Evolutionary conservation across 2,888 invertebrate species (phyloP).

Genomic region (Alcis repandata): DNA sequence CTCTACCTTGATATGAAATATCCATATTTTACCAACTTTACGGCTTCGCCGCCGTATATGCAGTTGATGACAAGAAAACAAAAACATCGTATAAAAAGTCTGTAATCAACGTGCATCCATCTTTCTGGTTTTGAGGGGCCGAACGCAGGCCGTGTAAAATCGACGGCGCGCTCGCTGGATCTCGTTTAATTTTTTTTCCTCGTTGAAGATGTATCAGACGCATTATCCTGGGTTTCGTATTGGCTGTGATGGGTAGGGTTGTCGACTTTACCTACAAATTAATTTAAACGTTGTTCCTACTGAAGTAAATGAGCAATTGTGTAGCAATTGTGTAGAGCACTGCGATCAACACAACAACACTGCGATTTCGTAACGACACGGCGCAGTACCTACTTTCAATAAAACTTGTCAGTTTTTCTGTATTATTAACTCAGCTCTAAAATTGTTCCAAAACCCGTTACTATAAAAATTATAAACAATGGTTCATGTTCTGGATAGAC

Average conservation of each 20-base stretch:
- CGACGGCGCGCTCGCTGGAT: constrained; percentile 71
- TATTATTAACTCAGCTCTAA: too few species aligned
- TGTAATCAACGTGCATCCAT: constrained; percentile 65
- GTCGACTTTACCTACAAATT: background rate
- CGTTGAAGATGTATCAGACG: constrained; percentile 79
- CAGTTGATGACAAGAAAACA: constrained; percentile 44
- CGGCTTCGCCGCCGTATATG: constrained; percentile 9
- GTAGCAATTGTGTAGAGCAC: too few species aligned
- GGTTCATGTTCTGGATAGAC: too few species aligned
- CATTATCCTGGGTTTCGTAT: constrained; percentile 78
- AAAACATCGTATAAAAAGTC: constrained; percentile 54
- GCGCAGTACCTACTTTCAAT: too few species aligned
- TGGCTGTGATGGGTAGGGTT: constrained; percentile 59
- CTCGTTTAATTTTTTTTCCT: constrained; percentile 76
- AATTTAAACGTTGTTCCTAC: too few species aligned
- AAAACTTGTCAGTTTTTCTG: too few species aligned
- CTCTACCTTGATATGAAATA: background rate
- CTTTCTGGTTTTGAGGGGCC: constrained; percentile 65
- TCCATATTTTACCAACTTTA: constrained; percentile 14
- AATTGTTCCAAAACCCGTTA: too few species aligned
- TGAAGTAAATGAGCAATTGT: too few species aligned
- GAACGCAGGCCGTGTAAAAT: constrained; percentile 65
- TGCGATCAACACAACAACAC: too few species aligned
- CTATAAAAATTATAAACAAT: too few species aligned
- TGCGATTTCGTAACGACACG: too few species aligned